These are phyloP conservation scores for Phyto melanocephala DNA, from an alignment of 2,888 invertebrate genomes.

Conservation along the genomic window DNA sequence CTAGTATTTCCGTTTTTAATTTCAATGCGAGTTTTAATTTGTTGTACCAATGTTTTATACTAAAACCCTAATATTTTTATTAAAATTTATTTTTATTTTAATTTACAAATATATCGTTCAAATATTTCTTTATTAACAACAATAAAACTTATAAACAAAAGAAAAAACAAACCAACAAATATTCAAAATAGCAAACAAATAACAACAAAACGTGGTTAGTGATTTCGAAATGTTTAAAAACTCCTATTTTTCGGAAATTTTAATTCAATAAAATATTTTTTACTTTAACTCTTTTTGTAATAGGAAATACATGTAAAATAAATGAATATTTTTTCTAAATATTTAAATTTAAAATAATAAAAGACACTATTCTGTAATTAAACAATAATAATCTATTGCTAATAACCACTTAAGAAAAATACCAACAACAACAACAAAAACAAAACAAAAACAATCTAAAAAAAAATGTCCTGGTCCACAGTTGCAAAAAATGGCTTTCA, in stretches of 20 bases:
- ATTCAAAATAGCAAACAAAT: slow-evolving; percentile 61
- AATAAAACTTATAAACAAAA: neutral
- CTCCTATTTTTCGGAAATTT: slow-evolving; percentile 21
- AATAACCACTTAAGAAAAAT: neutral
- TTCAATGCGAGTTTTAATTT: too few species aligned
- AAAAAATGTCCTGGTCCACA: slow-evolving; percentile 34
- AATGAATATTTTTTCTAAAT: slow-evolving; percentile 20
- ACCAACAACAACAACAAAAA: neutral
- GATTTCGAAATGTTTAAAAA: slow-evolving; percentile 72
- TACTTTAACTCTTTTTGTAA: slow-evolving; percentile 61
- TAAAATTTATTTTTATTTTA: neutral
- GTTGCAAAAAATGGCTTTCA: slow-evolving; percentile 49
- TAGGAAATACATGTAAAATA: neutral
- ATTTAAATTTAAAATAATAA: slow-evolving; percentile 4
- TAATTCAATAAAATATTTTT: slow-evolving; percentile 55
- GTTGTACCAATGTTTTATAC: too few species aligned
- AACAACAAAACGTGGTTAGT: slow-evolving; percentile 76
- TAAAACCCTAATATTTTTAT: too few species aligned
- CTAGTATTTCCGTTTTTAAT: too few species aligned
- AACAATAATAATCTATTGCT: neutral
- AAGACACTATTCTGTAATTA: neutral
- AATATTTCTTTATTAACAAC: neutral
- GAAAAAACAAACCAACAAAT: slow-evolving; percentile 38
- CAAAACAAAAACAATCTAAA: neutral
- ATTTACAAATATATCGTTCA: neutral